phyloP scores from a whole-genome alignment of 2,113 vertebrate species.

The Xerus inauris region DNA sequence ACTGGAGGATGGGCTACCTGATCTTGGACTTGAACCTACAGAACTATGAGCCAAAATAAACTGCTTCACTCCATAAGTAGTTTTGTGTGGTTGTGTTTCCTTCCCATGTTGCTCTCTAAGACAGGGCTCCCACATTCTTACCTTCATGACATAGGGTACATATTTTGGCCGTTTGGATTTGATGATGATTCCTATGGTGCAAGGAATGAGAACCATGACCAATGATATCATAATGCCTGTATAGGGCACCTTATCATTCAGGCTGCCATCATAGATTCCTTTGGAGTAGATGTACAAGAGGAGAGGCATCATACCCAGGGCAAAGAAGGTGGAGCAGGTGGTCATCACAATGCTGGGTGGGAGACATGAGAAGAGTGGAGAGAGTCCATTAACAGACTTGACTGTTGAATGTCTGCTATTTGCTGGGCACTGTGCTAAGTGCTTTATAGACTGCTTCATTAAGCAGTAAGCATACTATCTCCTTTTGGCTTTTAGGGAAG shows the following conservation, averaged over 20 bases:
- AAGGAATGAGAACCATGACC: conserved; percentile 87
- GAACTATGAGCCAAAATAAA: background rate
- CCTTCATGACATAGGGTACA: conserved; percentile 85
- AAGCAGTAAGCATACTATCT: background rate
- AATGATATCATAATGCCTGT: conserved; percentile 85
- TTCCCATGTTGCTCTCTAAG: background rate
- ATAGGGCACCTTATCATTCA: conserved; percentile 89
- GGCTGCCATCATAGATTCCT: conserved; percentile 82
- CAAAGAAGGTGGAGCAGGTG: conserved; percentile 88
- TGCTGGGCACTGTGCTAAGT: background rate
- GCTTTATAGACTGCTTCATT: background rate
- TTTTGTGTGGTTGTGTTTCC: background rate
- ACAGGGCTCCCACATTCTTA: conserved; percentile 71
- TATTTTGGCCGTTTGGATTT: conserved; percentile 90
- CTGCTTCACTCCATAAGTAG: background rate
- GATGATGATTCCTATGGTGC: conserved; percentile 87
- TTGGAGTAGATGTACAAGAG: conserved; percentile 89
- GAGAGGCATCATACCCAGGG: conserved; percentile 92
- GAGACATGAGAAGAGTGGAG: conserved; percentile 38
- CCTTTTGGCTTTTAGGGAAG: background rate
- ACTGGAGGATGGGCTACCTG: too few relatives aligned
- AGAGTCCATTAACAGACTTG: background rate
- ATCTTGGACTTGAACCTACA: background rate
- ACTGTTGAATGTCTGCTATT: background rate
- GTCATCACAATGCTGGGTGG: conserved; percentile 91